Base-by-base conservation (phyloP, 2,113 vertebrate genomes). In the Salvator merianae region DNA sequence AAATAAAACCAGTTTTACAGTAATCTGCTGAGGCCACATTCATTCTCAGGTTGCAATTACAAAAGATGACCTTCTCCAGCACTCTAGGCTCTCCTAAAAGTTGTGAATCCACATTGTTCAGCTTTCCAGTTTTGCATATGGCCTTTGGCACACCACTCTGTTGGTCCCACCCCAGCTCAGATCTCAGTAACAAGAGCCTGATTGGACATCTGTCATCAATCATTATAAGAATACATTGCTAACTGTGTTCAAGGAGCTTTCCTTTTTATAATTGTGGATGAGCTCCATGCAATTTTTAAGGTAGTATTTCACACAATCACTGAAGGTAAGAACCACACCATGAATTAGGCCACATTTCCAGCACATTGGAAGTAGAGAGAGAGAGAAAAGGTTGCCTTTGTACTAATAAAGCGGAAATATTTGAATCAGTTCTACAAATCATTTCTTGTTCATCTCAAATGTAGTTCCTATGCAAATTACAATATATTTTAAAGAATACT, bases 1-100 rank as follows among this genome's bases (percentile, higher is more conserved):
- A 94, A 95, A 93, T 89, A 90, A 95, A 94, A 94, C 59, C 92
- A 95, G 86, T 77, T 92, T 88, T 94, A 82, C 69, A 90, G 79
- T 84, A 88, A 87, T 94, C 89, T 93, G 71, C 84, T 80, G 83
- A 94, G 92, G 87, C 89, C 90, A 90, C 89, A 93, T 94, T 92
- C 47, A 85, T 90, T 93, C 84, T 93, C 85, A 68, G 77, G 73
- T 71, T 89, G 87, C 75, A 79, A 32, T 90, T 65, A 87, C 81
- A 32, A 83, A 83, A 77, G 76, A 53, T 73, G 76, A 79, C 86
- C 86, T 83, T 71, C 62, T 79, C 70, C 78, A 72, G 81, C 86
- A 91, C 90, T 79, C 89, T 47, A 83, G 91, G 90, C 86, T 84
- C 83, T 90, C 75, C 70, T 85, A 68, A 74, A 90, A 92, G 90